Conservation (phyloP, 2,888 invertebrate genomes). For the Tromatobia lineatoria region DNA sequence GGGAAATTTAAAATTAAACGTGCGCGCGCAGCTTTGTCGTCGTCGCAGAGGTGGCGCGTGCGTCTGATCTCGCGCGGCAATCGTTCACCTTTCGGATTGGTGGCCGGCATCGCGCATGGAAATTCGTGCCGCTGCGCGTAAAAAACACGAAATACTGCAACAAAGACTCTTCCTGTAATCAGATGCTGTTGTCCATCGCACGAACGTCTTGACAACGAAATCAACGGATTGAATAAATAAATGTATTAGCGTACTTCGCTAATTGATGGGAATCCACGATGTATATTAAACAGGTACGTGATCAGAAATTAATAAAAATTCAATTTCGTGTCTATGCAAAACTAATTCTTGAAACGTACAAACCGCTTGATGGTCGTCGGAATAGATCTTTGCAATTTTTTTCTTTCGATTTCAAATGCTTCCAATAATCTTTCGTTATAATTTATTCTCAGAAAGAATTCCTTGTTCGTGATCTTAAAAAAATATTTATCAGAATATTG, state of each 20-base stretch:
- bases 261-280: constrained; percentile 63
- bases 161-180: background rate
- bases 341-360: background rate
- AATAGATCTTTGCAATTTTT: background rate
- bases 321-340: background rate
- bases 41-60: background rate
- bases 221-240: background rate
- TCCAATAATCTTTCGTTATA: background rate
- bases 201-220: background rate
- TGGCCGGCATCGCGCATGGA: background rate
- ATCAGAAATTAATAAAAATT: background rate
- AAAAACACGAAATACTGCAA: background rate
- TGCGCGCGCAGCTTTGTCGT: background rate
- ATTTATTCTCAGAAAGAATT: background rate
- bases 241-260: background rate
- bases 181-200: background rate
- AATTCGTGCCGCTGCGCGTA: background rate
- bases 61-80: background rate
- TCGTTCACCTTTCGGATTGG: background rate
- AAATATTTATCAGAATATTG: background rate
- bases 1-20: background rate
- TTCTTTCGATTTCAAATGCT: background rate
- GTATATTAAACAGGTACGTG: constrained; percentile 81
- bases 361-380: background rate
- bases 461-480: background rate